Base-by-base conservation (phyloP, 2,113 vertebrate species). In the Lasiurus borealis region DNA sequence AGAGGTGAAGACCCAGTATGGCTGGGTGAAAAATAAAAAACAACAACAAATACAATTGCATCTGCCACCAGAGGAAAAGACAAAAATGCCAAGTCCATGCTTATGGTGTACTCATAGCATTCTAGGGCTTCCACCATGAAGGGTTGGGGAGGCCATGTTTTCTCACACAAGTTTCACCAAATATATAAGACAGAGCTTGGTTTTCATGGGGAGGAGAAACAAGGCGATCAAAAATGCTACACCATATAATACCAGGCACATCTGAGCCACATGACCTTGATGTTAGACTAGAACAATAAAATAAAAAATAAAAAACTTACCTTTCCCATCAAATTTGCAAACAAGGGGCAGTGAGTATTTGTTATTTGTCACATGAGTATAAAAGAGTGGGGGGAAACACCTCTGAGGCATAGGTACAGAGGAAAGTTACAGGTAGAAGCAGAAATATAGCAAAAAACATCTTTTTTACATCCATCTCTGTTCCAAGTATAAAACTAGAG, bases 61-160 rank as follows among this genome's bases (percentile, higher is more conserved):
- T 59, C 12, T 34, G 44, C 25, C 2, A 29, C 8, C 14, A 48
- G 16, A 57, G 77, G 46, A 46, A 52, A 77, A 21, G 9, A 5
- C 14, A 27, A 2, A 52, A n/a, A 64, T 14, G 9, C 1, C 0
- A 29, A 54, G 15, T 82, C 64, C 75, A n/a, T 40, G 64, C 31
- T n/a, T 6, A 75, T 6, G 10, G 36, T n/a, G 10, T 18, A 15
- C 2, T 16, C 18, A 29, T 8, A n/a, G 19, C 7, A 36, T 27
- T n/a, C 13, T 2, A 12, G 5, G 7, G 44, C 6, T 71, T 11
- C 25, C 7, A 19, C 23, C 4, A 21, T 8, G 21, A 16, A 6
- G 11, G 0, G 2, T 1, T 1, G 16, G 73, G 1, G 3, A 44
- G 6, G 13, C 6, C 31, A 7, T n/a, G 21, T 4, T 50, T 9